These are phyloP conservation scores for Gnathonemus echidnorhynchus DNA, from an alignment of 2,113 vertebrate genomes.

Conservation along the genomic window DNA sequence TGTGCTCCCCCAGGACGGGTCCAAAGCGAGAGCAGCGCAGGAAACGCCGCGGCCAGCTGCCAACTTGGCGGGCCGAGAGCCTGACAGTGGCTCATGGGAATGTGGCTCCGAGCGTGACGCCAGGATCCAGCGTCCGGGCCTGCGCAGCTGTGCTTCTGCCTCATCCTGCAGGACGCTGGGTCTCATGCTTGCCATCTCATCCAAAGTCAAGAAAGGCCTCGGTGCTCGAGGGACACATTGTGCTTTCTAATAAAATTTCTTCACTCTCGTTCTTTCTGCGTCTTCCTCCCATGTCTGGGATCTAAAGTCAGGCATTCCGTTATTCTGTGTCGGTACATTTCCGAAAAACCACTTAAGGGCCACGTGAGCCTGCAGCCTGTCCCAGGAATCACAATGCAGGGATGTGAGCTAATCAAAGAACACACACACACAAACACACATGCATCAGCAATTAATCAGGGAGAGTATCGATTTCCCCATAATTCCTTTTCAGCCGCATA, in stretches of 20 bases:
- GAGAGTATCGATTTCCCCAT: not conserved
- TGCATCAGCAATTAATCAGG: not conserved
- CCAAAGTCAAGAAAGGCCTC: not conserved
- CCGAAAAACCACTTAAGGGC: not conserved
- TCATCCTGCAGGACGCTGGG: not conserved
- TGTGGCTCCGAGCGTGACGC: not conserved
- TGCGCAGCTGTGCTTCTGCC: not conserved
- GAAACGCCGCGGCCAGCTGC: not conserved
- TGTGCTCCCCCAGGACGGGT: not conserved
- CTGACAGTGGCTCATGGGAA: not conserved
- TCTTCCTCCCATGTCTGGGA: not conserved
- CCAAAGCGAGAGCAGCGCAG: not conserved
- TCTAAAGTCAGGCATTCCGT: not conserved
- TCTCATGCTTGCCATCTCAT: not conserved
- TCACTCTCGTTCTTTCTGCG: not conserved
- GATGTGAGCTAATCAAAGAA: not conserved
- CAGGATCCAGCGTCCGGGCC: not conserved
- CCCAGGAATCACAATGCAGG: not conserved
- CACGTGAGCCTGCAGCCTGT: not conserved
- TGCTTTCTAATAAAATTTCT: not conserved
- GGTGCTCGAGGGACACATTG: not conserved
- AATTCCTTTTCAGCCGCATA: not conserved
- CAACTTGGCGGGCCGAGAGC: not conserved
- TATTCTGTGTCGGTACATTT: not conserved
- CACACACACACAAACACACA: not conserved